Evolutionary conservation across 64 coral and sea anemone genomes (phyloP).

Genomic region (Stichodactyla mertensii): DNA sequence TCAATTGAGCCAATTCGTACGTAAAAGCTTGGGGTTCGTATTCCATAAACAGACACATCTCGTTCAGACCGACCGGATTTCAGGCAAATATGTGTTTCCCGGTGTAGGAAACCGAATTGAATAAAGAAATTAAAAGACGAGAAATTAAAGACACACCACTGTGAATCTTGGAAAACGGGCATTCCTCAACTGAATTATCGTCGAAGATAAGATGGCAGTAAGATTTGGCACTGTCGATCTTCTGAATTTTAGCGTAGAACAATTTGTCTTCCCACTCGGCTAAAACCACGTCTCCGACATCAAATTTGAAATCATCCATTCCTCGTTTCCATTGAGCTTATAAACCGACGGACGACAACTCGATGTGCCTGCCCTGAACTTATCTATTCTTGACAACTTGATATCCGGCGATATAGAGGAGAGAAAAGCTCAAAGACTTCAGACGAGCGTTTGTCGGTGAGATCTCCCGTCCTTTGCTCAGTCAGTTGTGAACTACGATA

Average conservation of each 20-base stretch:
- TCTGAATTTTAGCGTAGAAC: conserved; percentile 99
- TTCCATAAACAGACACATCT: conserved; percentile 14
- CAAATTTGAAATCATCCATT: conserved; percentile 95
- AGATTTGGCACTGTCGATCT: conserved; percentile 67
- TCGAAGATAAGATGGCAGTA: conserved; percentile 95
- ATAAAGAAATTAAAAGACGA: conserved; percentile 74
- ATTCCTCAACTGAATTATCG: conserved; percentile 98
- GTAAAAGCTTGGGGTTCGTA: background rate
- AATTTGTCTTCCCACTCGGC: conserved; percentile 99
- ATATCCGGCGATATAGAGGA: conserved; percentile 20
- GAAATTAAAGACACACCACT: conserved; percentile 80
- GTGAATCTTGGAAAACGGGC: conserved; percentile 98
- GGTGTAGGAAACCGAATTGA: conserved; percentile 50
- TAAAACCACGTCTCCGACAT: conserved; percentile 92
- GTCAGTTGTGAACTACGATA: conserved; percentile 32
- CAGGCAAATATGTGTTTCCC: conserved; percentile 9
- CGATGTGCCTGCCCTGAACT: background rate
- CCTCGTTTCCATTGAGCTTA: conserved; percentile 49
- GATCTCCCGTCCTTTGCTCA: conserved; percentile 26
- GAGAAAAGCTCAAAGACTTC: conserved; percentile 16
- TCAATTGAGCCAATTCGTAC: background rate
- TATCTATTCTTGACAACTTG: conserved; percentile 22
- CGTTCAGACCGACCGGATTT: conserved; percentile 25
- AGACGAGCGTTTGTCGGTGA: conserved; percentile 25
- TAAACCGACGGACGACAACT: background rate